phyloP scores from a whole-genome alignment of 2,888 invertebrate genomes.

The Neoaliturus tenellus region DNA sequence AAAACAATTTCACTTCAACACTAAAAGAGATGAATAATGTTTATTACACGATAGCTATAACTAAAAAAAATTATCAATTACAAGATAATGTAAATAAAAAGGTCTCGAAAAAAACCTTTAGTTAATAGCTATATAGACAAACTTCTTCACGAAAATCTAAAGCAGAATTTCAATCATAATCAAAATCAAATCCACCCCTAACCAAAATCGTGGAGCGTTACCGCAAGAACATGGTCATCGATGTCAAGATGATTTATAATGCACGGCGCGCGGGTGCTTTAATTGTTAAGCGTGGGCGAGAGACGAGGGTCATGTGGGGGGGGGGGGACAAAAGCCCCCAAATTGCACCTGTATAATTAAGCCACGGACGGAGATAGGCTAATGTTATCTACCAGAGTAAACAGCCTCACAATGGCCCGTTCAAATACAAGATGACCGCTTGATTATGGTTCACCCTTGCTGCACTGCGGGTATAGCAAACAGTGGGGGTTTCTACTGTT shows the following conservation, averaged over 20 bases:
- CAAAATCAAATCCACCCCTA: background rate
- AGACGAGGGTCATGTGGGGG: background rate
- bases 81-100: too few relatives aligned
- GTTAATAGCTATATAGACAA: too few relatives aligned
- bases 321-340: slow-evolving; percentile 57
- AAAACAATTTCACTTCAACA: too few relatives aligned
- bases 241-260: slow-evolving; percentile 37
- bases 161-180: too few relatives aligned
- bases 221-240: slow-evolving; percentile 13
- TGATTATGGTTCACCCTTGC: slow-evolving; percentile 3
- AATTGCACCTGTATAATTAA: slow-evolving; percentile 63
- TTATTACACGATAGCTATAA: too few relatives aligned
- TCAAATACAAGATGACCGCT: slow-evolving; percentile 42
- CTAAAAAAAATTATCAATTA: too few relatives aligned
- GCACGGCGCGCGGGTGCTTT: too few relatives aligned
- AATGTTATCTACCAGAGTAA: slow-evolving; percentile 51
- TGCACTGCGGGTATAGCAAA: background rate
- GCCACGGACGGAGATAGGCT: slow-evolving; percentile 48
- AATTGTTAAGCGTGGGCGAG: slow-evolving; percentile 21
- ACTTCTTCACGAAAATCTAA: too few relatives aligned
- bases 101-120: too few relatives aligned
- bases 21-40: too few relatives aligned
- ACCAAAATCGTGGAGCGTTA: background rate
- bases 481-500: too few relatives aligned
- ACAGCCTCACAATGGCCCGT: slow-evolving; percentile 27